These are phyloP conservation scores for Calyptommatus sinebrachiatus DNA, from an alignment of 2,113 vertebrate species.

Conservation along the genomic window DNA sequence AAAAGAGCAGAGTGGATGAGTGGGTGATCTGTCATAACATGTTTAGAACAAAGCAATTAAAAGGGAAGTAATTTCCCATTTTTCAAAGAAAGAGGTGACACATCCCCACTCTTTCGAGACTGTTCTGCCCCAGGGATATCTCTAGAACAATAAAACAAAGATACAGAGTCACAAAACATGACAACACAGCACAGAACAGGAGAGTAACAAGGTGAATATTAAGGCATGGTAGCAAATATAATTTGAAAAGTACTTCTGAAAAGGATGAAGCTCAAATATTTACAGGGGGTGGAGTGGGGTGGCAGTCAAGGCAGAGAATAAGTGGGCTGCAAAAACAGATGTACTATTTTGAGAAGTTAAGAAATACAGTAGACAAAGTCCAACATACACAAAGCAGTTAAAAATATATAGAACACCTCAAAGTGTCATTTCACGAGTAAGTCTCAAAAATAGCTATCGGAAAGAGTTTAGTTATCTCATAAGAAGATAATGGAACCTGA, in stretches of 20 bases:
- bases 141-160: slow-evolving; percentile 34
- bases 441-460: background rate
- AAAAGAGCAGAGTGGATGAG: slow-evolving; percentile 39
- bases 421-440: background rate
- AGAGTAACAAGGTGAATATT: slow-evolving; percentile 21
- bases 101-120: slow-evolving; percentile 10
- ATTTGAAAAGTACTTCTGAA: background rate
- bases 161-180: slow-evolving; percentile 19
- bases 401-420: background rate
- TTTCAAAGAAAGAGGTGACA: slow-evolving; percentile 24
- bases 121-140: slow-evolving; percentile 10
- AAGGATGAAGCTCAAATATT: background rate
- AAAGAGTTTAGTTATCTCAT: background rate
- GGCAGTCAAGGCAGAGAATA: background rate
- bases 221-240: background rate
- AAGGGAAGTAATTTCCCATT: slow-evolving; percentile 30
- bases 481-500: background rate
- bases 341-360: background rate
- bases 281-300: no score
- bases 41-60: slow-evolving; percentile 30
- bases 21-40: slow-evolving; percentile 41
- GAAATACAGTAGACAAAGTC: background rate
- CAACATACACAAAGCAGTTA: background rate
- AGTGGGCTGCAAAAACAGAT: background rate
- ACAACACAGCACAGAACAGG: background rate